Evolutionary conservation across 2,797 vertebrate genomes (phyloP), one percentile per base, ranked within the genome.

Genomic region (Harpagifer antarcticus): DNA sequence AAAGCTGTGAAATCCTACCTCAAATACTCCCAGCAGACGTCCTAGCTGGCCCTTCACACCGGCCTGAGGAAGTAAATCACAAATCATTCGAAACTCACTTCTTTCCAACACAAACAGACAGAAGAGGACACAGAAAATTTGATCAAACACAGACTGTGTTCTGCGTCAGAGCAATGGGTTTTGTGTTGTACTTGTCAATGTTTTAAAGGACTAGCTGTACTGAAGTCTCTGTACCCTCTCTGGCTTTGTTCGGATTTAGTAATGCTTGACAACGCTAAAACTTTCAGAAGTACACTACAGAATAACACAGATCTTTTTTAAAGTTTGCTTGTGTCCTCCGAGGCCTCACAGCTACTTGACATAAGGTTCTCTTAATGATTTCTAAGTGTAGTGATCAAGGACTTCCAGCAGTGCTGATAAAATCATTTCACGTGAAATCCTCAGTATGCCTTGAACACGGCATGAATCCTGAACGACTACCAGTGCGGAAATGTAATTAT

Each of bases 31-130:
- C 40, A 99, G 96, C 61, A 99, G 95, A 81, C 98, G 96, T 79
- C 98, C 98, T 14, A 99, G 92, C 89, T 98, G 98, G 84, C 98
- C 98, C 90, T 96, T 98, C 61, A 99, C 98, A 56, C 98, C 98
- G 72, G 98, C 98, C 98, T 99, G 68, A 83, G 79, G 72, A 77
- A 74, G 23, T 85, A 56, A 88, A 19, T 3, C 9, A 61, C 8
- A 58, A 19, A 27, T 10, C 0, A 0, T 78, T 11, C 52, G 1
- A 60, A 33, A 8, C 40, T 42, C 8, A 5, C 13, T 62, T 54
- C 11, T 1, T n/a, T 50, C 42, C 16, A 23, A 52, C 33, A 37
- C 33, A 61, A 11, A 52, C 27, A 47, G 13, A 59, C 65, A 50
- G 44, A 12, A 23, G 8, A 14, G 47, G 16, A 53, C 58, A 57